Evolutionary conservation across 2,113 vertebrate species (phyloP).

Genomic region (Nestor notabilis): DNA sequence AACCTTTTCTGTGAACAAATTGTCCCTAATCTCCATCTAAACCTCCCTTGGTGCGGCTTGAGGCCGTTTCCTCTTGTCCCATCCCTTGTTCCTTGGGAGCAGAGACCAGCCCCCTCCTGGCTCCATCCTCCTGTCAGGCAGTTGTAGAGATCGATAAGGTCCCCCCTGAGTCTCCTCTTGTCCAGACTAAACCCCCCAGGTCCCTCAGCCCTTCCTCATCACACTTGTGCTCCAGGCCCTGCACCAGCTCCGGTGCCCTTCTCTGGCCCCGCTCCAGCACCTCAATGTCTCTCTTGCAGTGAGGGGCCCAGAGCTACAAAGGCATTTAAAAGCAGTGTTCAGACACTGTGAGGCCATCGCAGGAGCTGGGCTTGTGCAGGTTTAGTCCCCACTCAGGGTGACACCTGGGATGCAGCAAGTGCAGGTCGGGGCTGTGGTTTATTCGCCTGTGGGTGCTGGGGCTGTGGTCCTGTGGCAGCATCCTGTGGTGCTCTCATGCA

Average conservation of each 20-base stretch:
- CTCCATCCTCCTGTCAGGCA: no score
- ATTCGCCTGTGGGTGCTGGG: background rate
- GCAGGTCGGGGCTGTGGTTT: background rate
- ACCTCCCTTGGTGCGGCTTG: background rate
- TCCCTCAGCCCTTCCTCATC: background rate
- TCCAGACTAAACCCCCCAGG: background rate
- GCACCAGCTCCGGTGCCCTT: background rate
- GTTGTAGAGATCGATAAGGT: no score
- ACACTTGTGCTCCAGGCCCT: background rate
- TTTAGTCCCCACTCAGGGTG: background rate
- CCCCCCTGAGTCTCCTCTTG: background rate
- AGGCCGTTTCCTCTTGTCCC: background rate
- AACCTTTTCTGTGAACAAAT: background rate
- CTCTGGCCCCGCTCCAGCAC: background rate
- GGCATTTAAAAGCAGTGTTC: background rate
- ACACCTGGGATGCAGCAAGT: background rate
- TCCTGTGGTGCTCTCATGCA: background rate
- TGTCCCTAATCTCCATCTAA: background rate
- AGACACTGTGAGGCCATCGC: background rate
- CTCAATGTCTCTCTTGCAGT: accelerated
- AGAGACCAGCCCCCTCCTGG: no score
- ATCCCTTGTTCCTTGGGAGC: background rate
- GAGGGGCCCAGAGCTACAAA: background rate
- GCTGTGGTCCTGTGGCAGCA: background rate
- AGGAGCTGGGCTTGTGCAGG: background rate